Evolutionary conservation across 53 echinoderm and acorn worm genomes (phyloP).

Genomic region (Echinarachnius parma): DNA sequence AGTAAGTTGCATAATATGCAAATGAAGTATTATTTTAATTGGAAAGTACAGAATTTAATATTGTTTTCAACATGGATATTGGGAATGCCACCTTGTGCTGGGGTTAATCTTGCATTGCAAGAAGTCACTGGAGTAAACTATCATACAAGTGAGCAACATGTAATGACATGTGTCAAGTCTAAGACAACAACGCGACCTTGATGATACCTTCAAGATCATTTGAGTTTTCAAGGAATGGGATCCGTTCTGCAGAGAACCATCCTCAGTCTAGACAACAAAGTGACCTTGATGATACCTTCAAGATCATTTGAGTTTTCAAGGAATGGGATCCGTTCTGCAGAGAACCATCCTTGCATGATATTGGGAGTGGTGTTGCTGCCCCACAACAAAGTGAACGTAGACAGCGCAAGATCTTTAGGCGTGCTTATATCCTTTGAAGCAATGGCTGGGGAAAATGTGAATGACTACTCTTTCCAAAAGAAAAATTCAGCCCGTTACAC

Average conservation of each 20-base stretch:
- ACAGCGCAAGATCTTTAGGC: slow-evolving; percentile 42
- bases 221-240: slow-evolving; percentile 29
- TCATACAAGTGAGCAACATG: slow-evolving; percentile 59
- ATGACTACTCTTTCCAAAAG: slow-evolving; percentile 22
- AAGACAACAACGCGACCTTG: slow-evolving; percentile 9
- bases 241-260: slow-evolving; percentile 56
- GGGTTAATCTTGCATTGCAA: slow-evolving; percentile 63
- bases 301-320: slow-evolving; percentile 36
- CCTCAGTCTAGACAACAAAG: slow-evolving; percentile 21
- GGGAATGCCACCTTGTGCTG: slow-evolving; percentile 61
- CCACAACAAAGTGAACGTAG: slow-evolving; percentile 41
- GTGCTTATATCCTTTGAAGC: slow-evolving; percentile 18
- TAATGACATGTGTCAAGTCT: slow-evolving; percentile 26
- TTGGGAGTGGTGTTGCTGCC: slow-evolving; percentile 47
- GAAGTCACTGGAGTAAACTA: slow-evolving; percentile 48
- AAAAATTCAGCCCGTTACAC: slow-evolving; percentile 40
- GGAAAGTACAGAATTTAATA: no score
- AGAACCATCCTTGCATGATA: slow-evolving; percentile 41
- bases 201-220: slow-evolving; percentile 46
- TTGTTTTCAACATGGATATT: slow-evolving; percentile 49
- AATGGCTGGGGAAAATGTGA: slow-evolving; percentile 21
- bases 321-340: slow-evolving; percentile 52
- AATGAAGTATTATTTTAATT: no score
- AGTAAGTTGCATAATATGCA: not conserved
- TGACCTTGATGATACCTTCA: slow-evolving; percentile 32